Base-by-base conservation (phyloP, 2,113 vertebrate genomes). In the Poecilia latipinna region DNA sequence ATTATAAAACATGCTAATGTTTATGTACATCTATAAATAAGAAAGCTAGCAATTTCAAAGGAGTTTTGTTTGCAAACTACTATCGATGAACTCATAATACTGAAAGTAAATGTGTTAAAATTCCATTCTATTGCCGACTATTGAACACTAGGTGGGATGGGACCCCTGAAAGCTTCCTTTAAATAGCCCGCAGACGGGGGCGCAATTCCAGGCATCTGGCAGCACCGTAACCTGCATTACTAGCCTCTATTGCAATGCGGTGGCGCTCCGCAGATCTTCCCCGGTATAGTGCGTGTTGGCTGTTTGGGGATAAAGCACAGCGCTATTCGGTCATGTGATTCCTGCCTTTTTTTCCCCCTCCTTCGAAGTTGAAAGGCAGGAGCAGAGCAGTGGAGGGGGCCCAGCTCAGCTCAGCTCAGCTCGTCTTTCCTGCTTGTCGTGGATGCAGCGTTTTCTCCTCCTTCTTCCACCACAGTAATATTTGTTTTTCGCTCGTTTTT, bases 311-410 rank as follows among this genome's bases (percentile, higher is more conserved):
- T 87, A 85, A 88, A 87, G 83, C 90, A 26, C 80, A 48, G 80
- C 51, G 80, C 83, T 72, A 17, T 17, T 81, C 73, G 84, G 90
- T 93, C 93, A 93, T 90, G 93, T 93, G 91, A 93, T 83, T 79
- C 82, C 75, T 67, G 33, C 12, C 73, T 86, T 82, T 84, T 83
- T 79, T 79, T 15, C n/a, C 29, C 84, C 83, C 88, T 91, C 82
- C 84, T 82, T 75, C 75, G 69, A 88, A 93, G 90, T 93, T 91
- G 90, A 91, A 89, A 91, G 83, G 89, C 91, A 87, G 80, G 75
- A 90, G 86, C 85, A 75, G 86, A 79, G 86, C 74, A 31, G 90
- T 19, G 77, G 82, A 79, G 82, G 89, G 83, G 87, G 75, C 82
- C 75, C 86, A 86, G 75, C 62, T 84, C 86, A 86, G 77, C 65